phyloP scores from a whole-genome alignment of 2,888 invertebrate genomes.

The Aricia artaxerxes region DNA sequence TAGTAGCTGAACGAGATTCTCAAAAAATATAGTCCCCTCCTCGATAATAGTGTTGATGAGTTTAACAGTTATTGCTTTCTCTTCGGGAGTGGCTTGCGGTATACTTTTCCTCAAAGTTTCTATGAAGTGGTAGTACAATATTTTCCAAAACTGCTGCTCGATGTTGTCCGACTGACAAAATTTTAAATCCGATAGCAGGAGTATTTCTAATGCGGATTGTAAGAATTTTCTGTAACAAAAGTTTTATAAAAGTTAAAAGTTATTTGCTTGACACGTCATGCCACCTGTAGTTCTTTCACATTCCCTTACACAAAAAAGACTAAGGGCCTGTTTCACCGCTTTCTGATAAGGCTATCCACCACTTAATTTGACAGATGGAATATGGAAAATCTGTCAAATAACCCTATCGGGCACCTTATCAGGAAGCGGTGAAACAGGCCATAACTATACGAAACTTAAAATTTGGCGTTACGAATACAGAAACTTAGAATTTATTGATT shows the following conservation, averaged over 20 bases:
- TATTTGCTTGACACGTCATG: not conserved
- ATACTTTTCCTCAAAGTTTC: constrained; percentile 88
- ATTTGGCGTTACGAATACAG: no score
- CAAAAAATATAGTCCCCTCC: constrained; percentile 90
- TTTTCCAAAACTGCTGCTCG: constrained; percentile 95
- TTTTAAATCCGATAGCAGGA: constrained; percentile 89
- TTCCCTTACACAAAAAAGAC: no score
- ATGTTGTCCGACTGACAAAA: constrained; percentile 93
- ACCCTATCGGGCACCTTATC: no score
- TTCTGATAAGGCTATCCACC: no score
- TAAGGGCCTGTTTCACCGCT: no score
- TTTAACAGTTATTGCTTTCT: constrained; percentile 83
- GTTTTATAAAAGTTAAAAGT: not conserved
- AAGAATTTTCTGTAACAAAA: constrained; percentile 76
- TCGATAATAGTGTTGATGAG: constrained; percentile 86
- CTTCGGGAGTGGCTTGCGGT: constrained; percentile 80
- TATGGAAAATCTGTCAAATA: no score
- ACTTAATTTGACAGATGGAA: no score
- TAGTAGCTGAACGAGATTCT: constrained; percentile 85
- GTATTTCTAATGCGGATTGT: constrained; percentile 83
- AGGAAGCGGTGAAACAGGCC: no score
- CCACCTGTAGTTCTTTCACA: no score
- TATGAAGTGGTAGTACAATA: constrained; percentile 92
- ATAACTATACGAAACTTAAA: no score
- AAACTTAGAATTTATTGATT: no score